Evolutionary conservation across 2,113 vertebrate genomes (phyloP), one percentile per base, ranked within the genome.

Genomic region (Polypterus bichir): DNA sequence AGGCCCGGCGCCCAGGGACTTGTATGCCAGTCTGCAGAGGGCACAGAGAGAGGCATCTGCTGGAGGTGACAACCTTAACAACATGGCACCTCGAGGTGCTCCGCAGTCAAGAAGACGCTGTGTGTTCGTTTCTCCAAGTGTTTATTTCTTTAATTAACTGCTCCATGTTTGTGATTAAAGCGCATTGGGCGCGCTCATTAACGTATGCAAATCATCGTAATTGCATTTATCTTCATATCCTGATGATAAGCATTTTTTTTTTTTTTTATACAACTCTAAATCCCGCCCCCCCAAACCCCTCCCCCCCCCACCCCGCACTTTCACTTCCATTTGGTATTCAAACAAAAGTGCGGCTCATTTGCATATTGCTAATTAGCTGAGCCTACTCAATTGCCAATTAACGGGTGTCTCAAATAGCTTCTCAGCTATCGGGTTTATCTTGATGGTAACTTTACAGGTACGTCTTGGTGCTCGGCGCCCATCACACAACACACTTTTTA

Each of bases 301-400:
- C 27, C 27, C 27, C 27, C 27, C 27, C 27, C 27, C 27, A n/a
- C n/a, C 2, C 27, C 27, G 27, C 27, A 27, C 27, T 27, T 27
- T 76, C 68, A 79, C 79, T 86, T 83, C 74, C 79, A 79, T 78
- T 77, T 74, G 66, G 76, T 67, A 81, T 83, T 83, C 83, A 82
- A 83, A 80, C 79, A 79, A 82, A 84, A 81, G 81, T 80, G 9
- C 77, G 80, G 73, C 79, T 87, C 81, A 83, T 87, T 83, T 87
- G 81, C 81, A 75, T 84, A 72, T 72, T 71, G 63, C 73, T 85
- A 86, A 87, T 86, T 86, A 87, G 81, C 73, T 71, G 73, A 79
- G 77, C 77, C 66, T 84, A 86, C 79, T 85, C 81, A 82, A 76
- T 82, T 83, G 81, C 83, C 85, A 87, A 87, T 87, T 87, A 87